Conservation (phyloP, 1,140 invertebrate species). For the Copidosoma floridanum region DNA sequence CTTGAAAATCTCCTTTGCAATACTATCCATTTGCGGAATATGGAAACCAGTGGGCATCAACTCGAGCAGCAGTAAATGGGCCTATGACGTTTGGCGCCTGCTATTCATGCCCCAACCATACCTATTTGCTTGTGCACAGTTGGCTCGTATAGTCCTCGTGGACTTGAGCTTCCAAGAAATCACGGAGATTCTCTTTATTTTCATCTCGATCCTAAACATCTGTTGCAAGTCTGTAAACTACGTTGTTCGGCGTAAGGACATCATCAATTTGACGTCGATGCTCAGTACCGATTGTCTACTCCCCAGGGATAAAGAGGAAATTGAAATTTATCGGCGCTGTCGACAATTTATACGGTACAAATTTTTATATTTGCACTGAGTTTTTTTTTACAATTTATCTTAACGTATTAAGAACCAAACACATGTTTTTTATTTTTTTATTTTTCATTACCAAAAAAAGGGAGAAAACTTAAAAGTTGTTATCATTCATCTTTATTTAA, state of each 20-base stretch:
- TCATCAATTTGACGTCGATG: not conserved
- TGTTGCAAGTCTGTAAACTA: conserved; percentile 3
- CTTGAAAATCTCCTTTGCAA: not conserved
- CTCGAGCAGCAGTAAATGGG: not conserved
- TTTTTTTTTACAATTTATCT: too few relatives aligned
- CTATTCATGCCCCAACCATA: not conserved
- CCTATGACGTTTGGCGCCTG: not conserved
- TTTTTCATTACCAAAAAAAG: too few relatives aligned
- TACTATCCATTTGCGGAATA: not conserved
- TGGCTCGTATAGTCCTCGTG: not conserved
- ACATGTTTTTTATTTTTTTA: too few relatives aligned
- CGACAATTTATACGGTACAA: conserved; percentile 2
- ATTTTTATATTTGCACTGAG: not conserved
- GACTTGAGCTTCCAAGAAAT: conserved; percentile 2
- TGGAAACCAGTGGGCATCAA: not conserved
- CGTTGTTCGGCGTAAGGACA: not conserved
- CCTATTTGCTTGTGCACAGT: not conserved
- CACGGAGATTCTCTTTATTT: not conserved
- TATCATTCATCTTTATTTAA: too few relatives aligned
- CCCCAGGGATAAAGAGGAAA: not conserved
- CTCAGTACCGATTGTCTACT: not conserved
- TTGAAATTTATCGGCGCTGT: not conserved
- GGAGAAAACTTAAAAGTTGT: too few relatives aligned
- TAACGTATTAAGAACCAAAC: too few relatives aligned
- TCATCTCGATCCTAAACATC: not conserved